A percentile compares a stretch with the other conserved stretches of the same genome.
Evolutionary conservation across 2,888 invertebrate genomes (phyloP).

Genomic region (Micoletzkya japonica): DNA sequence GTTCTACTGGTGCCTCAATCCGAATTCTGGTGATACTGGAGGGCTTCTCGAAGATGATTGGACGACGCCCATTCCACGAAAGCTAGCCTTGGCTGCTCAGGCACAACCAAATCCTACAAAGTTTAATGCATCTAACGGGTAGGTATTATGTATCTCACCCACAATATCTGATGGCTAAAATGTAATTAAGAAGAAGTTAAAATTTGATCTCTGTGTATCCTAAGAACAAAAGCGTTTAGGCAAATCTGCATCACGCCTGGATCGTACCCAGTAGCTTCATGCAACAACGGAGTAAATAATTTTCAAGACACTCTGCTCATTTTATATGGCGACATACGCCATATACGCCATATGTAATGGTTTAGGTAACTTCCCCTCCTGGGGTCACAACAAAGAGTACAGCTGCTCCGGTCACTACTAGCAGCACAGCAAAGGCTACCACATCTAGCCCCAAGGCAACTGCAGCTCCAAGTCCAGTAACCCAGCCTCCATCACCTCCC

Average conservation of each 20-base stretch:
- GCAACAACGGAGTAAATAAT: neutral
- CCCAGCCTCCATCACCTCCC: neutral
- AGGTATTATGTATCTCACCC: no score
- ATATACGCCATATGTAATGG: no score
- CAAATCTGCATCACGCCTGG: slow-evolving; percentile 23
- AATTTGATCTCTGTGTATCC: no score
- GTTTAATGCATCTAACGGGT: slow-evolving; percentile 7
- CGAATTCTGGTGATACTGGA: slow-evolving; percentile 31
- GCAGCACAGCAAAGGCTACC: no score
- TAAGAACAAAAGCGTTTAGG: neutral
- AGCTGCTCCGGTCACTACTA: no score
- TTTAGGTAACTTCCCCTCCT: no score
- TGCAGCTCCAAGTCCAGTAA: neutral
- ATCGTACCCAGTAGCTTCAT: slow-evolving; percentile 3
- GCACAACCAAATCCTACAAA: slow-evolving; percentile 21
- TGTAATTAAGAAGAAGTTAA: no score
- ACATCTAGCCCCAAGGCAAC: neutral
- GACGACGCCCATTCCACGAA: slow-evolving; percentile 23
- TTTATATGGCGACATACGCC: no score
- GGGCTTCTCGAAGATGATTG: slow-evolving; percentile 30
- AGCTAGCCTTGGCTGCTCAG: slow-evolving; percentile 2
- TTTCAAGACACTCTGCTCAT: no score
- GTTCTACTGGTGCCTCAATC: slow-evolving; percentile 33
- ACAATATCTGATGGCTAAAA: no score
- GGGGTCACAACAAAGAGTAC: no score